phyloP scores from a whole-genome alignment of 2,888 invertebrate species.

The Scaeva pyrastri region DNA sequence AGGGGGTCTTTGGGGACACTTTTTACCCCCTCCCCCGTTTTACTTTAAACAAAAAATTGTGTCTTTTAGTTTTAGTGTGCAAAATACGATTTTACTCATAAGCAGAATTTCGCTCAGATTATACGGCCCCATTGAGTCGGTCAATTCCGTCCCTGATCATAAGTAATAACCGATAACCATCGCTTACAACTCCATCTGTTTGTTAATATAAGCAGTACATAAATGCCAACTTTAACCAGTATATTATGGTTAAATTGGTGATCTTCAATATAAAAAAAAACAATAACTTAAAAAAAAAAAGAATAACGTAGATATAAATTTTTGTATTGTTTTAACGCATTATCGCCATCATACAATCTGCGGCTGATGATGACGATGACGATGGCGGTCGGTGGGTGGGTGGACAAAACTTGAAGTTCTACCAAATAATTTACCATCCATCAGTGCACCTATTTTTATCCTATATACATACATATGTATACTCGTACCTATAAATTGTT shows the following conservation, averaged over 20 bases:
- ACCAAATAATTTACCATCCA: slow-evolving; percentile 9
- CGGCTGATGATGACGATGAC: no score
- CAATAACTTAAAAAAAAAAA: slow-evolving; percentile 1
- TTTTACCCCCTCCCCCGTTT: no score
- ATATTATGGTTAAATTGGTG: slow-evolving; percentile 33
- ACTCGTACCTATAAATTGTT: no score
- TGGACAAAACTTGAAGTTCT: no score
- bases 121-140: not conserved
- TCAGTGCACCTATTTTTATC: not conserved
- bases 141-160: not conserved
- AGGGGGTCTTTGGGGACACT: no score
- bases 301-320: not conserved
- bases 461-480: no score
- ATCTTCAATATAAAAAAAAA: slow-evolving; percentile 17
- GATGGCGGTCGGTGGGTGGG: no score
- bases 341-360: not conserved
- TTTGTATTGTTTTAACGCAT: slow-evolving; percentile 11
- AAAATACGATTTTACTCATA: no score
- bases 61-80: no score
- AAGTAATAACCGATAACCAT: not conserved
- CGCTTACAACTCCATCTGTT: not conserved
- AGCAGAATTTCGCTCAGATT: no score
- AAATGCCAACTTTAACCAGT: slow-evolving; percentile 51
- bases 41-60: no score
- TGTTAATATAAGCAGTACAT: slow-evolving; percentile 9